These are phyloP conservation scores for Stenotaenia linearis DNA, from an alignment of 2,888 invertebrate genomes.

Conservation along the genomic window DNA sequence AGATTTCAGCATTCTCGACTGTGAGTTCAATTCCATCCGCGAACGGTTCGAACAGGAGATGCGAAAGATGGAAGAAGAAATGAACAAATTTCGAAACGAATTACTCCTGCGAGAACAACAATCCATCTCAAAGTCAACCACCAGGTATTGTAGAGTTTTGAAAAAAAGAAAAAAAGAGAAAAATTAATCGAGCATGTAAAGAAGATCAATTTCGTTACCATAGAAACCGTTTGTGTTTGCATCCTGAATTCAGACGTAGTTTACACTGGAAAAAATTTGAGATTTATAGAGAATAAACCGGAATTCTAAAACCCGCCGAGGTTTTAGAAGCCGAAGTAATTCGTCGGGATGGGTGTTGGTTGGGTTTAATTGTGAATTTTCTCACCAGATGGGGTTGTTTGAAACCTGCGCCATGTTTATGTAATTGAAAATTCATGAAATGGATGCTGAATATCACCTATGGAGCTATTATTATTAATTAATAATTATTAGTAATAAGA, in stretches of 20 bases:
- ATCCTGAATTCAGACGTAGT: neutral
- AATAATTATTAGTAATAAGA: too few species aligned
- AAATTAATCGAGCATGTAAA: neutral
- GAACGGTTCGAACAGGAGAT: conserved; percentile 94
- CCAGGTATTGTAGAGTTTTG: conserved; percentile 31
- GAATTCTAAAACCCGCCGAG: too few species aligned
- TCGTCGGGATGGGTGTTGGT: neutral
- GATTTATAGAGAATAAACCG: too few species aligned
- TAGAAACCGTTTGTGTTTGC: neutral
- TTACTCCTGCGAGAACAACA: conserved; percentile 87
- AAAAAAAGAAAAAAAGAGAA: neutral
- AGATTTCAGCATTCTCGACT: conserved; percentile 92
- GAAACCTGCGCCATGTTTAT: too few species aligned
- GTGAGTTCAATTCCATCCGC: conserved; percentile 91
- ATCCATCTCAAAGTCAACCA: conserved; percentile 66
- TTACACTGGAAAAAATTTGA: too few species aligned
- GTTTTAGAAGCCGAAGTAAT: too few species aligned
- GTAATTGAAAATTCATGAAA: too few species aligned
- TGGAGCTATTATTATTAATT: too few species aligned
- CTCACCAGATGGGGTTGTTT: neutral
- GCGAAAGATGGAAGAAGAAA: conserved; percentile 98
- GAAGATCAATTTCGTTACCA: neutral
- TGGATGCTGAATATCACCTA: too few species aligned
- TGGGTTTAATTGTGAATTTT: neutral
- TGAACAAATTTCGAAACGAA: conserved; percentile 89